Evolutionary conservation across 1,140 invertebrate species (phyloP), one percentile per base, ranked within the genome.

Genomic region (Chrysomallon squamiferum): DNA sequence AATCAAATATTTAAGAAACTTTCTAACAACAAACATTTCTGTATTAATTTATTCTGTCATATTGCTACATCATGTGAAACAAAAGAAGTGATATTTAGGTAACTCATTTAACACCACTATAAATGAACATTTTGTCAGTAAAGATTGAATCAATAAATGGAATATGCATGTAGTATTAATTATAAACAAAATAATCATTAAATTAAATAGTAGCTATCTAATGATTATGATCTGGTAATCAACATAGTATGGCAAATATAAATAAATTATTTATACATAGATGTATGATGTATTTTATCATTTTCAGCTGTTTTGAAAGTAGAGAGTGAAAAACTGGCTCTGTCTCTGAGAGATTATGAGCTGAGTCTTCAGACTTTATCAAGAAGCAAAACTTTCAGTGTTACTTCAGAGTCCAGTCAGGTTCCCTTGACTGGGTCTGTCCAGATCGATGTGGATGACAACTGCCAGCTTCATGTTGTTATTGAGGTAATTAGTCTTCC

Each of bases 341-440:
- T 5, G 1, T 30, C 22, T 25, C 29, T 54, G n/a, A 20, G 18
- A 3, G 50, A 20, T 15, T 54, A 27, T 22, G 25, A 22, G 25
- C 50, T 54, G 13, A 20, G n/a, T 30, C 50, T 54, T 13, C 50
- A 54, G 50, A 54, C 50, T 27, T 22, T 54, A 22, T 54, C 50
- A 15, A 20, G 50, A 27, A 22, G 18, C 29, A 27, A 22, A 27
- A 15, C 22, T 13, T 27, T 54, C n/a, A 54, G 50, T 13, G 13
- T 54, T 15, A 20, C 29, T 18, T 22, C 50, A 18, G 50, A 29
- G 18, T 13, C 22, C 6, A 15, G 25, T 15, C 22, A 30, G 15
- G 50, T 54, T 18, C 50, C 50, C 22, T 15, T 7, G 35, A 30
- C 22, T 13, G 50, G 50, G 18, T 54, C 18, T 54, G 22, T 54